Evolutionary conservation across 2,797 vertebrate genomes (phyloP), one percentile per base, ranked within the genome.

Genomic region (Lutra lutra): DNA sequence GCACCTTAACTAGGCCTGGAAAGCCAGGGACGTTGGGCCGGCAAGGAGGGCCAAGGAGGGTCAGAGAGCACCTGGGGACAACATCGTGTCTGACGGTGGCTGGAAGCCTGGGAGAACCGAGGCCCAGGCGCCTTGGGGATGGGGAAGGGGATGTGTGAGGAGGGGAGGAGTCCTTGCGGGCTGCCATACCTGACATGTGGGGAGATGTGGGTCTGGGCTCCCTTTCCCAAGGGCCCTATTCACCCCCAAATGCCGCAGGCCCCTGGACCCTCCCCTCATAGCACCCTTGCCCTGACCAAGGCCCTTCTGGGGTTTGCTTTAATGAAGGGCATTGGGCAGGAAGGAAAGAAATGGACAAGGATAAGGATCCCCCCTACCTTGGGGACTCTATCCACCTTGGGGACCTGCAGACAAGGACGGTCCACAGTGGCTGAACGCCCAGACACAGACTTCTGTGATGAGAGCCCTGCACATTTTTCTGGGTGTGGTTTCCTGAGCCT

Each of bases 1-100:
- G 97, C 97, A 97, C 96, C 97, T 93, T 78, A 78, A 54, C 29
- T n/a, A 79, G 85, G 48, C 78, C 38, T 64, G 56, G 51, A 35
- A 18, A 60, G 12, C 23, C 2, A 0, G 89, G 27, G 66, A 40
- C 23, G 46, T 38, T 5, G 92, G 29, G 66, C 20, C 4, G 0
- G 54, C 0, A 1, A 43, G 80, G 77, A 70, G 43, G 79, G 29
- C 15, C 7, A 1, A 3, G 21, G 43, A 72, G 51, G 58, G 21
- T 6, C 73, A 17, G 68, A 64, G 48, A 96, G 94, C 88, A 95
- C 87, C 91, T 58, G 70, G 77, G 70, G 78, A 82, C 66, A 72
- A 62, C 21, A 0, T 9, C 51, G 4, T 17, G 60, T 46, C 93
- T 73, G 66, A n/a, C 13, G 2, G 43, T 0, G n/a, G 46, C 58